Evolutionary conservation across 1,140 invertebrate species (phyloP), one percentile per base, ranked within the genome.

Genomic region (Aleiodes sp.): DNA sequence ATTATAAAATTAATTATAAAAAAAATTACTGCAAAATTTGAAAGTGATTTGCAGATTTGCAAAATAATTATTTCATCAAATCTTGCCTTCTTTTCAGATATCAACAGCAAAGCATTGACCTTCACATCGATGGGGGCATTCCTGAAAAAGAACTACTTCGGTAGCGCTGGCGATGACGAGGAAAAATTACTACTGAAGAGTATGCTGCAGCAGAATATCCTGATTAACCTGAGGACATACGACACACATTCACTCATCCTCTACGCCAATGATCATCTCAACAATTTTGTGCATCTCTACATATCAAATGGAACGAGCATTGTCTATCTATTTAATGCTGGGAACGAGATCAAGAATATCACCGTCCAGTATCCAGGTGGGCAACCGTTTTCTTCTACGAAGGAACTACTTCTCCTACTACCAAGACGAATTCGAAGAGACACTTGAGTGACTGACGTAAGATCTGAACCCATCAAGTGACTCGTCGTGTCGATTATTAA

Each of bases 201-300:
- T 65, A 92, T 95, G 82, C 89, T 96, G 41, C 86, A 88, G 4
- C 90, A 94, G 77, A 91, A 94, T 72, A 91, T 98, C 56, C 85
- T 96, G 6, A 88, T 98, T 61, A 97, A 96, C 83, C 86, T 98
- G 46, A 86, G 96, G 70, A 98, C 96, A 0, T 96, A 95, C 78
- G 94, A 95, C 74, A 88, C 89, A 29, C 89, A 93, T 72, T 92
- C 94, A 0, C 79, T 97, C 63, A 91, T 98, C 19, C 86, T 98
- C 0, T 97, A 97, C 77, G 94, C 94, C 4, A 96, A 97, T 80
- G 96, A 98, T 86, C 93, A 97, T 83, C 87, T 96, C 37, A 97
- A 97, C 75, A 98, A 98, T 82, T 98, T 98, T 82, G 91, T 96
- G 39, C 95, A 97, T 82, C 81, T 98, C 7, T 95, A 95, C 82